Evolutionary conservation across 2,888 invertebrate genomes (phyloP).

Genomic region (Leptinotarsa juncta): DNA sequence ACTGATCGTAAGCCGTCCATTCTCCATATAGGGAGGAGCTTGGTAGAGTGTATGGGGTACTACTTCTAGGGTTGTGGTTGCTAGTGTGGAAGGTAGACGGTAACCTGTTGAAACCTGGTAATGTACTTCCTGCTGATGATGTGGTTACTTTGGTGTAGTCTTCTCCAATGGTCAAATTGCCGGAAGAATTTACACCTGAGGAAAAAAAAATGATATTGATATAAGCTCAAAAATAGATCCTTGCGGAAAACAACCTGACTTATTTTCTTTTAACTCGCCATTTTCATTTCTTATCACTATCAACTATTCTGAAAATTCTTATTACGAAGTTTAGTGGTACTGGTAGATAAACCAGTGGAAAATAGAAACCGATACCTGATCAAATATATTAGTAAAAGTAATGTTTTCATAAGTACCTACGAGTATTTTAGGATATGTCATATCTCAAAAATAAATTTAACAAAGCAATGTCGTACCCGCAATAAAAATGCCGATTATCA

Average conservation of each 20-base stretch:
- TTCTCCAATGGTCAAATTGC: constrained; percentile 48
- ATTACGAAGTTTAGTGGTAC: no score
- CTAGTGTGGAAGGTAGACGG: constrained; percentile 54
- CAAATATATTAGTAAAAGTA: no score
- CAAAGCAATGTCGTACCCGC: neutral
- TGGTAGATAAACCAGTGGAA: no score
- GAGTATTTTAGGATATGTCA: neutral
- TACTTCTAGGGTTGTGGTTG: constrained; percentile 49
- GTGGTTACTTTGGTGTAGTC: constrained; percentile 57
- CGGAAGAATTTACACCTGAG: constrained; percentile 51
- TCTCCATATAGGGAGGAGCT: constrained; percentile 51
- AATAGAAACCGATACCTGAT: no score
- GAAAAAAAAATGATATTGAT: constrained; percentile 8
- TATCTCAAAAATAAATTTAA: neutral
- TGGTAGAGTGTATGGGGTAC: constrained; percentile 50
- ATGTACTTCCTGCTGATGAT: constrained; percentile 51
- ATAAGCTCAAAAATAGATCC: no score
- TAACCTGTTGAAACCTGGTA: constrained; percentile 61
- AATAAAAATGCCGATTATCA: neutral
- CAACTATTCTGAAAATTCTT: no score
- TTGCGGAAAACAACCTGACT: no score
- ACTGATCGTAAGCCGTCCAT: constrained; percentile 51
- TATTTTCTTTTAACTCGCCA: no score
- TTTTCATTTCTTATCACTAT: no score
- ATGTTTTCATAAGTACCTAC: neutral